Evolutionary conservation across 2,888 invertebrate genomes (phyloP).

Genomic region (Crocallis elinguaria): DNA sequence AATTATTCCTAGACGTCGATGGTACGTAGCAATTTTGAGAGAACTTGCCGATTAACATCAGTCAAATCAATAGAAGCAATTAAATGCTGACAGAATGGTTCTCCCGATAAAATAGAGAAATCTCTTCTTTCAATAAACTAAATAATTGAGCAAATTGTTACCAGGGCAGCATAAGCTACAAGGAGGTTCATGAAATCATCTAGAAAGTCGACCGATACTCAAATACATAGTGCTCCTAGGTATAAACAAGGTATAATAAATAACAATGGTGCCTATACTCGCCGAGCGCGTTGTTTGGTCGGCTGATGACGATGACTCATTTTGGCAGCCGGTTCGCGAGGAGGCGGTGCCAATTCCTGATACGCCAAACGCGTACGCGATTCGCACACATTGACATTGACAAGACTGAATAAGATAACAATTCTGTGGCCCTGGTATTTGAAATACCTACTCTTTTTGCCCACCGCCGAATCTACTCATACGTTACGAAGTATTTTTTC

Average conservation of each 20-base stretch:
- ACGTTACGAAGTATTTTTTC: not conserved
- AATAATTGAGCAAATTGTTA: constrained; percentile 53
- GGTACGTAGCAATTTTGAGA: too few relatives aligned
- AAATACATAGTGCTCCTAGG: constrained; percentile 24
- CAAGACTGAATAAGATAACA: constrained; percentile 28
- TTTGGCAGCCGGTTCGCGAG: constrained; percentile 74
- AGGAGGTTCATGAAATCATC: constrained; percentile 38
- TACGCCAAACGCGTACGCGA: constrained; percentile 52
- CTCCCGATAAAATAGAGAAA: constrained; percentile 25
- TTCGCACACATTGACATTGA: constrained; percentile 58
- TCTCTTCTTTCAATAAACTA: constrained; percentile 45
- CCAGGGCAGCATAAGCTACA: constrained; percentile 52
- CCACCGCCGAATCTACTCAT: not conserved
- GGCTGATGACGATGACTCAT: constrained; percentile 62
- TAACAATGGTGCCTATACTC: constrained; percentile 27
- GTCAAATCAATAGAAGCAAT: constrained; percentile 20
- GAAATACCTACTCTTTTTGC: constrained; percentile 26
- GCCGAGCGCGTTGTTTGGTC: constrained; percentile 39
- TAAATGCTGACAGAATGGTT: constrained; percentile 8
- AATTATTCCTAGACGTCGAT: too few relatives aligned
- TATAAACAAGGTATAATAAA: constrained; percentile 21
- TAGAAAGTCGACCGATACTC: constrained; percentile 36
- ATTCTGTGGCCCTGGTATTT: constrained; percentile 40
- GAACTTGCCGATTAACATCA: not conserved
- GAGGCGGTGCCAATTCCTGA: constrained; percentile 73